phyloP scores from a whole-genome alignment of 2,888 invertebrate genomes.

The Odontocerum albicorne region DNA sequence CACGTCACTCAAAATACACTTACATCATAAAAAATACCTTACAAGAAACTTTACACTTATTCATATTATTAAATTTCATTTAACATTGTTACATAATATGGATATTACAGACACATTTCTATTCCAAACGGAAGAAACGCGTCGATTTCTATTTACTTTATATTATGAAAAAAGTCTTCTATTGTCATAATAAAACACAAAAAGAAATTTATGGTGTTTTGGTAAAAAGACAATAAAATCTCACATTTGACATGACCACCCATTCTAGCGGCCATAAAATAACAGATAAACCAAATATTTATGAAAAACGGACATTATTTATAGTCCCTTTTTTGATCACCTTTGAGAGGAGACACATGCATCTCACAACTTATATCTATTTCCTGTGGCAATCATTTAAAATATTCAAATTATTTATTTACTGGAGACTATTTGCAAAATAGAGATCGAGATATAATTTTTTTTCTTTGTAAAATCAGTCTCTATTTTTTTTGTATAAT shows the following conservation, averaged over 20 bases:
- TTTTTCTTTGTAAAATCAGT: too few species aligned
- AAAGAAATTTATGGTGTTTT: conserved; percentile 11
- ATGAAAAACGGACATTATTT: background rate
- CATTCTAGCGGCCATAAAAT: conserved; percentile 4
- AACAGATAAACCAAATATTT: conserved; percentile 11
- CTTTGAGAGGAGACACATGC: too few species aligned
- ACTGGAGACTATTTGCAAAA: too few species aligned
- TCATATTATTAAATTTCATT: background rate
- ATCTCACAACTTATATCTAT: too few species aligned
- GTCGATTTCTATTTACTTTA: background rate
- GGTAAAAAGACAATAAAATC: conserved; percentile 17
- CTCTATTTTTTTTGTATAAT: too few species aligned
- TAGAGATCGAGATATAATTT: too few species aligned
- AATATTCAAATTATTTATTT: too few species aligned
- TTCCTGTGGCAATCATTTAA: too few species aligned
- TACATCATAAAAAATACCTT: too few species aligned
- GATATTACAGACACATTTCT: background rate
- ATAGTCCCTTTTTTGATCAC: too few species aligned
- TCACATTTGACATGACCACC: conserved; percentile 11
- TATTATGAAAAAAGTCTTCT: conserved; percentile 6
- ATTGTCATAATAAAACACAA: conserved; percentile 15
- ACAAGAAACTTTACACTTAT: background rate
- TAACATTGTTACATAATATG: background rate
- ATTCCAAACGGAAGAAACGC: background rate
- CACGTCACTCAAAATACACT: too few species aligned